These are phyloP conservation scores for Hiodon tergisus DNA, from an alignment of 2,113 vertebrate species.

Conservation along the genomic window DNA sequence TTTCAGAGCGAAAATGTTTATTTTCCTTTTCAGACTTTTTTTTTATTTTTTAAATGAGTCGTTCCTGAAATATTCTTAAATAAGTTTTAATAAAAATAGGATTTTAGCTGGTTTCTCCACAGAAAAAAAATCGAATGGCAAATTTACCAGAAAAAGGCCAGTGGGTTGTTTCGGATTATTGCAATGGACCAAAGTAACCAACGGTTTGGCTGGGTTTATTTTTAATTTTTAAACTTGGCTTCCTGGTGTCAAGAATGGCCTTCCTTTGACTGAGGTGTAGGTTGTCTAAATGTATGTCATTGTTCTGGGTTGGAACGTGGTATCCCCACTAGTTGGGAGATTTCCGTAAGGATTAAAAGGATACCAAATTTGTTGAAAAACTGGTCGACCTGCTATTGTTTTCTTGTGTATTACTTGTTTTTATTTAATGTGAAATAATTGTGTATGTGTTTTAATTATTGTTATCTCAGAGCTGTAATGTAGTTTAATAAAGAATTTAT, in stretches of 20 bases:
- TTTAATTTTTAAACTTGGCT: background rate
- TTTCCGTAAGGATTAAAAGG: background rate
- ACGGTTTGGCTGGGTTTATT: background rate
- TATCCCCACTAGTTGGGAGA: background rate
- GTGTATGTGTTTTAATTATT: constrained; percentile 38
- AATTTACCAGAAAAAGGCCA: background rate
- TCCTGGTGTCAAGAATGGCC: background rate
- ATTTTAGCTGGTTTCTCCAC: no score
- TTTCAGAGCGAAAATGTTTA: background rate
- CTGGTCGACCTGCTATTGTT: constrained; percentile 29
- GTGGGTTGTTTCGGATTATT: background rate
- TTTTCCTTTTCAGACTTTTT: background rate
- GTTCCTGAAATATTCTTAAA: no score
- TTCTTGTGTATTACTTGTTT: constrained; percentile 39
- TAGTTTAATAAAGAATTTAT: constrained; percentile 47
- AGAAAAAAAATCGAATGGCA: background rate
- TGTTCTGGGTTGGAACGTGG: background rate
- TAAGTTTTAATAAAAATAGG: background rate
- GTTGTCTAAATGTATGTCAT: background rate
- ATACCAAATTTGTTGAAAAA: background rate
- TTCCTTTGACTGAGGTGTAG: background rate
- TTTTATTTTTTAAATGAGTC: background rate
- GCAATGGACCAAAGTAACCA: constrained; percentile 4
- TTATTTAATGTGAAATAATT: constrained; percentile 56
- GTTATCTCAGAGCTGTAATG: constrained; percentile 34